Conservation (phyloP, 2,888 invertebrate genomes). For the Lithophane socia region DNA sequence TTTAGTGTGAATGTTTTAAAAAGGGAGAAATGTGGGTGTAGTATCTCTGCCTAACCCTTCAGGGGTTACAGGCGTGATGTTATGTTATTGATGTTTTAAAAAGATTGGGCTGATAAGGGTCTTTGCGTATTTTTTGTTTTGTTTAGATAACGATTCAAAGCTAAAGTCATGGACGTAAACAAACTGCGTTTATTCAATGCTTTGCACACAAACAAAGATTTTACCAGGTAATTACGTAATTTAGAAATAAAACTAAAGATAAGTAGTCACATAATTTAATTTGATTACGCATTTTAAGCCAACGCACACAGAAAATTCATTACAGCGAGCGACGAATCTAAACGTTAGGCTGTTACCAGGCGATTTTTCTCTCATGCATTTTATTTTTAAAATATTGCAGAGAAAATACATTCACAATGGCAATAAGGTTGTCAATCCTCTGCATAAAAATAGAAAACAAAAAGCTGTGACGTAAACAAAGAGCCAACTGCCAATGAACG, state of each 20-base stretch:
- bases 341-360: background rate
- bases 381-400: background rate
- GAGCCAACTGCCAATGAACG: slow-evolving; percentile 56
- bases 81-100: background rate
- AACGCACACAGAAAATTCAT: background rate
- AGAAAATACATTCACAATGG: slow-evolving; percentile 7
- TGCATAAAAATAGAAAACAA: slow-evolving; percentile 40
- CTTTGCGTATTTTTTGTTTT: background rate
- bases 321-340: background rate
- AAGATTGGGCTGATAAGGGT: background rate
- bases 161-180: background rate
- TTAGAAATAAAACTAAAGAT: background rate
- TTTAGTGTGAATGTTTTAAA: background rate
- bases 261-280: background rate
- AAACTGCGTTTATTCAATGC: too few relatives aligned
- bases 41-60: background rate
- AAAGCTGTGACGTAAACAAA: slow-evolving; percentile 56
- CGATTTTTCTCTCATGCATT: background rate
- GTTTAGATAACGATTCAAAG: too few relatives aligned
- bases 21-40: background rate
- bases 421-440: slow-evolving; percentile 32
- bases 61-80: background rate
- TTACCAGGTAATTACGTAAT: background rate
- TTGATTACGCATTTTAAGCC: too few relatives aligned
- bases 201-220: background rate